These are phyloP conservation scores for Meda fulgida DNA, from an alignment of 2,797 vertebrate species.

Conservation along the genomic window DNA sequence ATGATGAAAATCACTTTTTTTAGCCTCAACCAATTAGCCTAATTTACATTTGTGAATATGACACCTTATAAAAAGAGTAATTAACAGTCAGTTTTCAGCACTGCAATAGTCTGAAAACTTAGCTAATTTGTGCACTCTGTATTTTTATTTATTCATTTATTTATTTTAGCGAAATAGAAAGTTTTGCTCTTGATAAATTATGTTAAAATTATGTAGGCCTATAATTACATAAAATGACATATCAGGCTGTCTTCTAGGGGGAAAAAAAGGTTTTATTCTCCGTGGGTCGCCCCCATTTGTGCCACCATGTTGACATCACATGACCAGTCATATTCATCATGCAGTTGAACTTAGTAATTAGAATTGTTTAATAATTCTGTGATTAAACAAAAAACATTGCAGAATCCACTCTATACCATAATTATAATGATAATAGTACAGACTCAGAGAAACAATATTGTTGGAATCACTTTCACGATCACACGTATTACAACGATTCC, in stretches of 20 bases:
- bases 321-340: not conserved
- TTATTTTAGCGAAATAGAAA: not conserved
- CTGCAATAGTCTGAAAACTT: not conserved
- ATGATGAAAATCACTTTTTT: not conserved
- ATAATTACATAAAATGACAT: not conserved
- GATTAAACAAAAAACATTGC: not conserved
- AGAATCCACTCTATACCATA: not conserved
- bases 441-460: not conserved
- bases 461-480: not conserved
- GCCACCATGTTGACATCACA: slow-evolving; percentile 1
- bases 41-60: not conserved
- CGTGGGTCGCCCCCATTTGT: too few species aligned
- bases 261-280: not conserved
- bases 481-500: too few species aligned
- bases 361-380: not conserved
- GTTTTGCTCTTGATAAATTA: not conserved
- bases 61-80: not conserved
- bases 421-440: not conserved
- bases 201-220: not conserved
- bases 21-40: not conserved
- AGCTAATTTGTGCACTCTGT: not conserved
- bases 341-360: not conserved
- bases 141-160: not conserved
- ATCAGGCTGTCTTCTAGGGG: not conserved
- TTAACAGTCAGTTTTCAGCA: not conserved